Evolutionary conservation across 2,797 vertebrate genomes (phyloP).

Genomic region (Myripristis jacobus): DNA sequence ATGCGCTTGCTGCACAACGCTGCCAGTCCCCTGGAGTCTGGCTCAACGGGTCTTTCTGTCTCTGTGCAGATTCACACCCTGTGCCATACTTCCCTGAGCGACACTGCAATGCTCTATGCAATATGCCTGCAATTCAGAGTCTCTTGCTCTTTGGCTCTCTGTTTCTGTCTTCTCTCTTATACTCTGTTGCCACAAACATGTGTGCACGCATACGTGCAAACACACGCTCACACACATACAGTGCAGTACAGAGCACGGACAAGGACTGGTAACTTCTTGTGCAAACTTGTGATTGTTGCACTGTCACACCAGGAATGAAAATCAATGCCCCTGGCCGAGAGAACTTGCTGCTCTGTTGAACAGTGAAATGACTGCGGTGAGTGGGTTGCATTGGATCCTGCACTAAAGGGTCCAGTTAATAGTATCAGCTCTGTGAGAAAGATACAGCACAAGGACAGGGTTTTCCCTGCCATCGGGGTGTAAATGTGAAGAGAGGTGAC

Average conservation of each 20-base stretch:
- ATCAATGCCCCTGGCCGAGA: conserved; percentile 72
- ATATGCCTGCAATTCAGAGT: conserved; percentile 50
- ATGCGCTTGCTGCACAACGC: conserved; percentile 58
- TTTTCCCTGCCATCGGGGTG: conserved; percentile 42
- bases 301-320: conserved; percentile 77
- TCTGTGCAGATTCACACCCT: conserved; percentile 62
- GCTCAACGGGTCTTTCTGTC: conserved; percentile 66
- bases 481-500: conserved; percentile 55
- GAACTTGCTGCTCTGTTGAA: conserved; percentile 82
- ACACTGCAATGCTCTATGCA: conserved; percentile 51
- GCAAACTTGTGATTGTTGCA: conserved; percentile 80
- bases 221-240: neutral
- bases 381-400: conserved; percentile 52
- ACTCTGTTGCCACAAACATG: conserved; percentile 12
- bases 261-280: conserved; percentile 70
- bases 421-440: conserved; percentile 55
- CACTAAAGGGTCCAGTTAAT: conserved; percentile 74
- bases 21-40: conserved; percentile 58
- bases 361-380: conserved; percentile 81
- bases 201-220: neutral
- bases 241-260: conserved; percentile 39
- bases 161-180: conserved; percentile 18
- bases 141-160: conserved; percentile 16
- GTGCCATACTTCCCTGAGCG: conserved; percentile 60
- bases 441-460: conserved; percentile 41